Base-by-base conservation (phyloP, 2,888 invertebrate genomes). In the Drosophila yooni region DNA sequence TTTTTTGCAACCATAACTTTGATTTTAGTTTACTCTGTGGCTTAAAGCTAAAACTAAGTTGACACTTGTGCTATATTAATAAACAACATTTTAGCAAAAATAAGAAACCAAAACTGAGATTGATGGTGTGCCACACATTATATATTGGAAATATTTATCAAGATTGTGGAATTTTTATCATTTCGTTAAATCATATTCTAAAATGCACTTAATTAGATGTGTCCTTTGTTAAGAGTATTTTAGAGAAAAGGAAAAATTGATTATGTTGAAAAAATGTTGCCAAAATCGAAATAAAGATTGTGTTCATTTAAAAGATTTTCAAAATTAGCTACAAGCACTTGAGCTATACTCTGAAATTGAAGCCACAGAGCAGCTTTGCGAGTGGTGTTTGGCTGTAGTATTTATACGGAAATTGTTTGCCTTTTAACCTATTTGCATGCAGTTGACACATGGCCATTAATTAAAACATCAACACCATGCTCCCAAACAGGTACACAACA, bases 381-480 rank as follows among this genome's bases (percentile, higher is more conserved):
- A 58, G 36, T 59, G 65, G 27, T 53, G 25, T 48, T 63, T 52
- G 56, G 33, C 46, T 48, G 25, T 36, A 50, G 33, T 52, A 77
- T 72, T 80, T 70, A 53, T 48, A 66, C 53, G 54, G 68, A 78
- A 75, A 83, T 81, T 82, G 74, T 51, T 66, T 70, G 73, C 34
- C 72, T 77, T 79, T 83, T 83, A 80, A 82, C 82, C 82, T 56
- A 77, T 79, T 77, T 75, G 73, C 70, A 68, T 73, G 73, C 62
- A 80, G 71, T 74, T 83, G 84, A 84, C 84, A 84, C 69, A 79
- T 66, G 82, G 62, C 65, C 73, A 83, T 84, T 84, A 84, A 84
- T 82, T 84, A 82, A 84, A 84, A 77, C 71, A 80, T 79, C 80
- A 84, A 75, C 84, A 74, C 74, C 61, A 64, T 60, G 13, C 54